Evolutionary conservation across 2,113 vertebrate genomes (phyloP).

Genomic region (Tupaia tana): DNA sequence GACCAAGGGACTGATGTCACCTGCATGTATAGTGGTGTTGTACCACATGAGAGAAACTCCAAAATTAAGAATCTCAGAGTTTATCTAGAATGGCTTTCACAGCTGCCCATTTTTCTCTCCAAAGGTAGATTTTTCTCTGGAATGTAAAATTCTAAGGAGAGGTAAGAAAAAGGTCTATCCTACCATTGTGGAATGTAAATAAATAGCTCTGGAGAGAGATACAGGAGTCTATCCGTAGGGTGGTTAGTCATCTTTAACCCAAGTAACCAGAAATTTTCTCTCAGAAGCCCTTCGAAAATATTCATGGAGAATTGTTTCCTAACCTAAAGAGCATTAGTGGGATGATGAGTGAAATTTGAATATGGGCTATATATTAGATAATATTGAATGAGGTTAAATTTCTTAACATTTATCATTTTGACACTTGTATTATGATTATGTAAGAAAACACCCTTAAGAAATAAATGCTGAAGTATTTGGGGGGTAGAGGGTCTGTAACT

Average conservation of each 20-base stretch:
- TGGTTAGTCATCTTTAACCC: not conserved
- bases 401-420: conserved; percentile 8
- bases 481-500: not conserved
- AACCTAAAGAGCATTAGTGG: not conserved
- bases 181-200: not conserved
- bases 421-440: not conserved
- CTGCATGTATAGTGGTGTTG: not conserved
- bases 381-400: conserved; percentile 21
- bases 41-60: not conserved
- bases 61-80: not conserved
- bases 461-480: not conserved
- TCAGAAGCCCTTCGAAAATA: not conserved
- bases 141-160: conserved; percentile 4
- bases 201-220: not conserved
- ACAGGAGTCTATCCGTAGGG: not conserved
- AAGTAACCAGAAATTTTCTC: not conserved
- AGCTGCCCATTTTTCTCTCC: not conserved
- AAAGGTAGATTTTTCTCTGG: not conserved
- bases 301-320: conserved; percentile 11
- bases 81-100: not conserved
- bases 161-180: not conserved
- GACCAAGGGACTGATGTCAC: not conserved
- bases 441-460: not conserved
- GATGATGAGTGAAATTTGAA: not conserved
- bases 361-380: not conserved